Conservation (phyloP, 2,797 vertebrate species). For the Ptychobarbus kaznakovi region DNA sequence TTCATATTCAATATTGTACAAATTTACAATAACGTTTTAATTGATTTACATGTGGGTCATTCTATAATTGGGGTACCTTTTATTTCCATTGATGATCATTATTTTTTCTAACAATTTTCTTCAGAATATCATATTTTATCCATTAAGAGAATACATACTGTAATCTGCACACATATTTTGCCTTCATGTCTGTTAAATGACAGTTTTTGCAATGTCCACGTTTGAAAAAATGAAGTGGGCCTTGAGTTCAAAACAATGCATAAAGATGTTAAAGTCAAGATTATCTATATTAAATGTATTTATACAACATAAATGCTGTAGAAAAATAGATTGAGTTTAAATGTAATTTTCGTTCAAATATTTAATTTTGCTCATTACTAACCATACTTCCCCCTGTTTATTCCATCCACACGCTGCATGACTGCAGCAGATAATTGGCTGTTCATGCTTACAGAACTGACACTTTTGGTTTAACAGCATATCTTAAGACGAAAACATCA, state of each 20-base stretch:
- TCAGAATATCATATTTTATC: background rate
- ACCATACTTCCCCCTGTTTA: background rate
- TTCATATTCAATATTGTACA: background rate
- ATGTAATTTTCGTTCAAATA: background rate
- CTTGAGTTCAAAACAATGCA: background rate
- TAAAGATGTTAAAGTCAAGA: background rate
- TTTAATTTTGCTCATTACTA: background rate
- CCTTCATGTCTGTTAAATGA: background rate
- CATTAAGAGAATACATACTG: background rate
- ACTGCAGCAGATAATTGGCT: background rate
- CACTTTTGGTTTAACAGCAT: slow-evolving; percentile 53
- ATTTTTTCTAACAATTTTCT: background rate
- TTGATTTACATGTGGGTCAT: background rate
- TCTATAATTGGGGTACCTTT: background rate
- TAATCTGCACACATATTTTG: no score
- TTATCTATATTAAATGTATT: background rate
- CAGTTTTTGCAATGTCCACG: background rate
- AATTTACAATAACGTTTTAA: background rate
- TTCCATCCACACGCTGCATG: background rate
- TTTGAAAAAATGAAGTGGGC: background rate
- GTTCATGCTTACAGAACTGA: slow-evolving; percentile 46
- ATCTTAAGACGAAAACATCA: slow-evolving; percentile 70
- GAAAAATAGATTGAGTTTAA: background rate
- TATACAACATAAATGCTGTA: background rate
- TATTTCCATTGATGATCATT: no score